phyloP scores from a whole-genome alignment of 2,888 invertebrate genomes.

The Aplocera efformata region DNA sequence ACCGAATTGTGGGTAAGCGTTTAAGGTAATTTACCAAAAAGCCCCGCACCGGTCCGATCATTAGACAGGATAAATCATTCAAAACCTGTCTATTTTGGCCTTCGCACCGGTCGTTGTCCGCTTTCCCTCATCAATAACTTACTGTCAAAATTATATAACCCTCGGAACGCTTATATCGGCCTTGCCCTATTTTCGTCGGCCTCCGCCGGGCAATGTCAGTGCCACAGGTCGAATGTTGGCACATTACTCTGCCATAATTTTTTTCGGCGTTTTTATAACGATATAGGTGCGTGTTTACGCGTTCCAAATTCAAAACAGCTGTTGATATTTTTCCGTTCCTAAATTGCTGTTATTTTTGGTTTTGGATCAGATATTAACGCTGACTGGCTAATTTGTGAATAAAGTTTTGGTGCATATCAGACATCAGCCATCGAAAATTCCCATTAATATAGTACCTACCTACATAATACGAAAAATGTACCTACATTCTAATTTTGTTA shows the following conservation, averaged over 20 bases:
- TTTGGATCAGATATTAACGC: too few species aligned
- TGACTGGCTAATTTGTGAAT: too few species aligned
- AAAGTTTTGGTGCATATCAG: too few species aligned
- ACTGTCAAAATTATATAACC: conserved; percentile 35
- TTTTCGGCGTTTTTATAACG: conserved; percentile 14
- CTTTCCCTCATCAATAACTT: conserved; percentile 27
- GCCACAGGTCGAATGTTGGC: conserved; percentile 36
- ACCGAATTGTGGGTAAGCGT: too few species aligned
- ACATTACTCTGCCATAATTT: conserved; percentile 26
- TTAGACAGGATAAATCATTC: conserved; percentile 1
- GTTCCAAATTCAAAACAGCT: conserved; percentile 1
- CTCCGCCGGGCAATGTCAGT: conserved; percentile 54
- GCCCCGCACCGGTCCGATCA: not conserved
- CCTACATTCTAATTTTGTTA: too few species aligned
- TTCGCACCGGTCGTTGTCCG: conserved; percentile 28
- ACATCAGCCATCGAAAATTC: too few species aligned
- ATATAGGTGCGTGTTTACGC: conserved; percentile 9
- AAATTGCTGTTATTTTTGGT: conserved; percentile 1
- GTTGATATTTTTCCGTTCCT: conserved; percentile 1
- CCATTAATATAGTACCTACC: too few species aligned
- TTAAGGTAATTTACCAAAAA: too few species aligned
- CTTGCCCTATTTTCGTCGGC: conserved; percentile 51
- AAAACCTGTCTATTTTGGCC: conserved; percentile 9
- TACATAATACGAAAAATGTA: too few species aligned
- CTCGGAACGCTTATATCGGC: conserved; percentile 31